These are phyloP conservation scores for Microcaecilia unicolor DNA, from an alignment of 2,797 vertebrate species.

Conservation along the genomic window DNA sequence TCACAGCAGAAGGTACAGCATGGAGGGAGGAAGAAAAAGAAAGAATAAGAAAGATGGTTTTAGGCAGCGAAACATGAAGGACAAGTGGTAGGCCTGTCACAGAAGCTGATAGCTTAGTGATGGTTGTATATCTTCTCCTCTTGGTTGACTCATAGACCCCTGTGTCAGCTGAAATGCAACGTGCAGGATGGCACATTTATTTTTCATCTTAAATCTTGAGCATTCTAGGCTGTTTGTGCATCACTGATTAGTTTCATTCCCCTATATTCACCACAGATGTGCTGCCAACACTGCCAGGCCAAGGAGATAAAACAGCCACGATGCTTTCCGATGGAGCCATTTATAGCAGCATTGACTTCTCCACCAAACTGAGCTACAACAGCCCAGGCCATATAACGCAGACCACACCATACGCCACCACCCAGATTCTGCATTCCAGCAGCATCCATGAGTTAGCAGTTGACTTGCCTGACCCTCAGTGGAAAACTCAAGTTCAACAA, in stretches of 20 bases:
- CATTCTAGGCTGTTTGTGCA: constrained; percentile 28
- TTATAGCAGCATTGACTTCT: constrained; percentile 98
- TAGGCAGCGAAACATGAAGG: constrained; percentile 84
- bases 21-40: too few species aligned
- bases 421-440: constrained; percentile 91
- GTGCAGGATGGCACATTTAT: constrained; percentile 50
- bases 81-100: constrained; percentile 68
- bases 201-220: constrained; percentile 44
- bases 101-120: constrained; percentile 67
- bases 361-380: constrained; percentile 89
- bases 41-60: constrained; percentile 50
- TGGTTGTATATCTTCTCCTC: constrained; percentile 87
- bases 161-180: constrained; percentile 53
- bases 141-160: constrained; percentile 69
- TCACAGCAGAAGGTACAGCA: constrained; percentile 36
- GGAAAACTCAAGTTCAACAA: constrained; percentile 90
- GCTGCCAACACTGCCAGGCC: constrained; percentile 69
- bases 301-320: constrained; percentile 87
- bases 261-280: constrained; percentile 64
- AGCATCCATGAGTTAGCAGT: constrained; percentile 96
- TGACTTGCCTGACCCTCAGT: constrained; percentile 88
- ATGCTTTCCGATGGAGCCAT: constrained; percentile 97
- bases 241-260: constrained; percentile 43
- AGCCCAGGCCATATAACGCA: constrained; percentile 87
- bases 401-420: constrained; percentile 92